Conservation (phyloP, 2,113 vertebrate species). For the Montifringilla adamsi region DNA sequence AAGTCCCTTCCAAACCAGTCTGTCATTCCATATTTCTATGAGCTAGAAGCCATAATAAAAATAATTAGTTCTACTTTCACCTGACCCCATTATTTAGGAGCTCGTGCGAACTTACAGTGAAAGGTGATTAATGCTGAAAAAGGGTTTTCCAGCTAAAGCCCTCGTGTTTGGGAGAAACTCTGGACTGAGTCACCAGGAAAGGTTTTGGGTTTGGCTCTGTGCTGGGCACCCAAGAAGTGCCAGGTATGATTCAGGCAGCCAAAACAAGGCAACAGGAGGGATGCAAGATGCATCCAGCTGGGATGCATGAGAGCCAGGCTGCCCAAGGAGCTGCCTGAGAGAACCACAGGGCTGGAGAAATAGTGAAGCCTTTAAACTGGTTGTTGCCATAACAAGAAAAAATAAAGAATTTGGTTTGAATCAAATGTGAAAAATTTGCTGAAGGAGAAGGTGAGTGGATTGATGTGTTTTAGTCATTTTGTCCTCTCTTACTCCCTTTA, state of each 20-base stretch:
- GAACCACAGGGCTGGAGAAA: neutral
- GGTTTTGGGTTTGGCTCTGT: neutral
- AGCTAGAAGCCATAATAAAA: neutral
- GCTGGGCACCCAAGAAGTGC: neutral
- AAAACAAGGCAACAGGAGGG: fast-evolving
- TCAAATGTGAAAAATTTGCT: neutral
- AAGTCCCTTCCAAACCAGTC: neutral
- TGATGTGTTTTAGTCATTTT: neutral
- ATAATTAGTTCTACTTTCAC: neutral
- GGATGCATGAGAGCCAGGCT: neutral
- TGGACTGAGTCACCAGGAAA: neutral
- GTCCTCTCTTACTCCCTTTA: neutral
- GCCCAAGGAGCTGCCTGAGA: neutral
- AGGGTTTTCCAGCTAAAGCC: neutral
- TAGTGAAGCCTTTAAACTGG: neutral
- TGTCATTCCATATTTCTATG: neutral
- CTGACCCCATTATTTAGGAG: neutral
- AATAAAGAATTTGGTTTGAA: neutral
- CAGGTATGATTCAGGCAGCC: neutral
- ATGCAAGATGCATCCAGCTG: neutral
- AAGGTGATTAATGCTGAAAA: neutral
- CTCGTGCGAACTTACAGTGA: fast-evolving
- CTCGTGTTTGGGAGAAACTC: neutral
- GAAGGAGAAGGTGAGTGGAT: neutral
- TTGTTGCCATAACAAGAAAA: neutral